Percentiles rank a stretch among this genome's conserved stretches.
Evolutionary conservation across 2,888 invertebrate species (phyloP).

Genomic region (Hyalella azteca): DNA sequence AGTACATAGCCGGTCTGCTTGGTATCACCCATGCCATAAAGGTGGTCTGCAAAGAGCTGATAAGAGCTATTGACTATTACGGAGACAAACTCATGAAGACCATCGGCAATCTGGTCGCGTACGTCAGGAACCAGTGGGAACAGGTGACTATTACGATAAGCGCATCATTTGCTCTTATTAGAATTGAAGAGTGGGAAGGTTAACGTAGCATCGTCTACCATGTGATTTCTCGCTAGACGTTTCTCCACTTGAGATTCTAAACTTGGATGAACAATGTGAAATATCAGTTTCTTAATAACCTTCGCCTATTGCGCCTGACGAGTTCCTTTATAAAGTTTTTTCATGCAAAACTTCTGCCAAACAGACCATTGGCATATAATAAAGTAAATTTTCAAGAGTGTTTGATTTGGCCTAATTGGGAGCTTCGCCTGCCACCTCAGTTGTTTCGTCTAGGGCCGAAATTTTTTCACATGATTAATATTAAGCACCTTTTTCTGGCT

Average conservation of each 20-base stretch:
- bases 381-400: neutral
- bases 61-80: neutral
- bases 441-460: neutral
- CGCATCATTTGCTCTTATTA: neutral
- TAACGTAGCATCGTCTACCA: neutral
- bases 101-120: neutral
- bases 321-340: neutral
- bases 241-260: neutral
- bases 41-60: neutral
- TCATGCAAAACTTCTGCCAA: too few relatives aligned
- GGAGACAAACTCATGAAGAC: slow-evolving; percentile 6
- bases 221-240: too few relatives aligned
- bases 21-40: neutral
- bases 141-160: neutral
- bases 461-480: neutral
- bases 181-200: neutral
- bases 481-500: too few relatives aligned
- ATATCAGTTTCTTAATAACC: neutral
- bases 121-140: neutral
- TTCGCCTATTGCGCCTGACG: neutral
- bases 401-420: neutral
- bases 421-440: neutral
- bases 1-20: neutral
- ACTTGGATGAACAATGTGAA: neutral
- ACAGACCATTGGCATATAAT: too few relatives aligned